A percentile compares a stretch with the other conserved stretches of the same genome.
These are phyloP conservation scores for Pocillopora meandrina DNA, from an alignment of 92 coral and sea anemone genomes.

Conservation along the genomic window DNA sequence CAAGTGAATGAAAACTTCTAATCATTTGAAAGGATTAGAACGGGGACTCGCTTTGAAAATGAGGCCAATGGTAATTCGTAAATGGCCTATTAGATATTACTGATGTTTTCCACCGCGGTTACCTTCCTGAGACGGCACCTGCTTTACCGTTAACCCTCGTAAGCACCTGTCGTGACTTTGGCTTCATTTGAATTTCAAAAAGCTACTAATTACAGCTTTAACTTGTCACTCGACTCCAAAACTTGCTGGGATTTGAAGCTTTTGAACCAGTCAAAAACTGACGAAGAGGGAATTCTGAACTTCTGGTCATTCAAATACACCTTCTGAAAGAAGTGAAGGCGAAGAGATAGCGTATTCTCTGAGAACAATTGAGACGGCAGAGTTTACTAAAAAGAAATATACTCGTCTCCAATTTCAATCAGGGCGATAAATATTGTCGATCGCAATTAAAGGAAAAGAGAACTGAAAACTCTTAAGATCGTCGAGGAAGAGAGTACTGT, in stretches of 20 bases:
- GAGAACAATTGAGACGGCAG: no score
- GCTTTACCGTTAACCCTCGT: neutral
- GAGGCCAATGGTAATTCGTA: no score
- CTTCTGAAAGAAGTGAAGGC: neutral
- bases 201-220: neutral
- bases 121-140: constrained; percentile 14
- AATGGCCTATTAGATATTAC: neutral
- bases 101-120: neutral
- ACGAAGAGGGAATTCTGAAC: constrained; percentile 3
- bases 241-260: constrained; percentile 9
- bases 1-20: no score
- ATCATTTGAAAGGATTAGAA: no score
- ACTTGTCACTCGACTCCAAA: neutral
- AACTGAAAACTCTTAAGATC: neutral
- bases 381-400: no score
- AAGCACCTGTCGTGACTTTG: constrained; percentile 22
- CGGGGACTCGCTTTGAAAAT: no score
- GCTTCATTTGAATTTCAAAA: constrained; percentile 27
- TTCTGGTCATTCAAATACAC: neutral
- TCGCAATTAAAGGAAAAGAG: neutral
- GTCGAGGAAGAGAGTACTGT: neutral
- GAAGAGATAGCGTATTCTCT: neutral
- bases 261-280: neutral
- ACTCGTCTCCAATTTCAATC: neutral
- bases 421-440: neutral